phyloP scores from a whole-genome alignment of 2,113 vertebrate genomes.

The Vimba vimba region DNA sequence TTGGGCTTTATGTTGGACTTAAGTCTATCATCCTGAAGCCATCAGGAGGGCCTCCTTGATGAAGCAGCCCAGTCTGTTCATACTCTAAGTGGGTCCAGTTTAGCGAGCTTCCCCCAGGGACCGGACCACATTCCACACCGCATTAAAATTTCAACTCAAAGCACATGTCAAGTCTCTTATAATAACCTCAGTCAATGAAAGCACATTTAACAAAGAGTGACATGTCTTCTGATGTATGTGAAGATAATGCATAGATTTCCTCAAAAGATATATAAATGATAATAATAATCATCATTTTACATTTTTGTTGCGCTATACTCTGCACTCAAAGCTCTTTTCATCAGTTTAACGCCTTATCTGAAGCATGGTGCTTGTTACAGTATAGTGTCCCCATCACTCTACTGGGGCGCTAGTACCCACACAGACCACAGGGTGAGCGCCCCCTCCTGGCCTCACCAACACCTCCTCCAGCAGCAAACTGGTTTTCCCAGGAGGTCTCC shows the following conservation, averaged over 20 bases:
- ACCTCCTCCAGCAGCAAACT: too few relatives aligned
- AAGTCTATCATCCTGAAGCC: background rate
- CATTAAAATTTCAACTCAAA: slow-evolving; percentile 7
- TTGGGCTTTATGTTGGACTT: background rate
- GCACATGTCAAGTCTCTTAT: background rate
- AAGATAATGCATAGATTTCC: background rate
- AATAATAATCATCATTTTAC: too few relatives aligned
- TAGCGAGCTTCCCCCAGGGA: background rate
- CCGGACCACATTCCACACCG: background rate
- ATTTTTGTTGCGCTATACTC: too few relatives aligned
- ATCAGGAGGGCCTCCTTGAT: background rate
- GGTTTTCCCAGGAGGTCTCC: too few relatives aligned
- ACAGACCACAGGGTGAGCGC: too few relatives aligned
- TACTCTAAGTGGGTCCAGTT: slow-evolving; percentile 4
- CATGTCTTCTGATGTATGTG: background rate
- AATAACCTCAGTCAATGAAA: background rate
- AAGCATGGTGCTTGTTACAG: too few relatives aligned
- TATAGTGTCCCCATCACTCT: too few relatives aligned
- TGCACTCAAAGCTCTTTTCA: too few relatives aligned
- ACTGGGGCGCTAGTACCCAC: too few relatives aligned
- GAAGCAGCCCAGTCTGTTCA: background rate
- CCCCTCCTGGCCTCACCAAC: too few relatives aligned
- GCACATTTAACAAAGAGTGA: background rate
- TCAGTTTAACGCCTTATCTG: too few relatives aligned
- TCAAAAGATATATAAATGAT: background rate